A percentile compares a stretch with the other conserved stretches of the same genome.
Conservation (phyloP, 2,797 vertebrate species). For the Channa striata region DNA sequence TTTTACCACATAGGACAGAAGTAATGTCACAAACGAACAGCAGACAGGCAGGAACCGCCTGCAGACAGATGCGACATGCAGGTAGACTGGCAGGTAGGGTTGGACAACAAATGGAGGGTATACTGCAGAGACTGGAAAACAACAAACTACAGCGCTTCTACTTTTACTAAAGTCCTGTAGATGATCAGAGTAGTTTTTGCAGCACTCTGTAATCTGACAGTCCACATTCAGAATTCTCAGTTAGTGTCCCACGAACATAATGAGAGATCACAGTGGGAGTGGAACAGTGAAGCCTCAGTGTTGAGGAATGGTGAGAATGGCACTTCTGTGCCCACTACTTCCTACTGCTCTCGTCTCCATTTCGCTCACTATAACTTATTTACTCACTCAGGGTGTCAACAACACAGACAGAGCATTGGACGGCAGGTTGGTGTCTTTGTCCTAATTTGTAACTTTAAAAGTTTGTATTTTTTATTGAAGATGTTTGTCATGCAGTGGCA, state of each 20-base stretch:
- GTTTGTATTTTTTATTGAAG: background rate
- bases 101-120: no score
- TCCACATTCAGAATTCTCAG: constrained; percentile 31
- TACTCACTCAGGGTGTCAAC: constrained; percentile 50
- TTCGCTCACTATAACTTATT: constrained; percentile 51
- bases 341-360: constrained; percentile 63
- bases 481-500: background rate
- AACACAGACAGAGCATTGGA: constrained; percentile 47
- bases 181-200: background rate
- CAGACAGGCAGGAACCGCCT: no score
- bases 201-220: constrained; percentile 26
- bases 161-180: background rate
- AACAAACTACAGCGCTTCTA: no score
- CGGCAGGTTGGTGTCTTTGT: constrained; percentile 76
- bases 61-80: no score
- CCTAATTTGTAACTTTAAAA: background rate
- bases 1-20: no score
- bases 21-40: no score
- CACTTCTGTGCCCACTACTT: constrained; percentile 78
- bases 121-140: no score
- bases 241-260: constrained; percentile 47
- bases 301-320: constrained; percentile 85
- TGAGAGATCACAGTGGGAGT: constrained; percentile 75
- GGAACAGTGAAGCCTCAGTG: constrained; percentile 82
- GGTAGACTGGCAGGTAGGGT: no score